Evolutionary conservation across 1,140 invertebrate genomes (phyloP).

Genomic region (Zaprionus gabonicus): DNA sequence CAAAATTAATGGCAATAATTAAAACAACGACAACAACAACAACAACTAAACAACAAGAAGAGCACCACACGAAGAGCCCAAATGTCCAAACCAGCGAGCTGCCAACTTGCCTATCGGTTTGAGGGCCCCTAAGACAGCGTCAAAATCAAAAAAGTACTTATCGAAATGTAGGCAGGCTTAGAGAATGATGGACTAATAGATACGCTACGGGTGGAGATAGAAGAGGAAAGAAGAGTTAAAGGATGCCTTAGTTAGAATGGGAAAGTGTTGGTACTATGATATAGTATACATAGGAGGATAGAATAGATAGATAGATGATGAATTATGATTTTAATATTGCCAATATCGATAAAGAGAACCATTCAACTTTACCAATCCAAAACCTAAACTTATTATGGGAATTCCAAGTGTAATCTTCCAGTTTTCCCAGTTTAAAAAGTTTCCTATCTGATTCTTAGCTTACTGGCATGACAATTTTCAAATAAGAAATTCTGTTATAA

Average conservation of each 20-base stretch:
- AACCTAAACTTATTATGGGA: no score
- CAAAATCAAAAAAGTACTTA: constrained; percentile 14
- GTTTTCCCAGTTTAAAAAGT: no score
- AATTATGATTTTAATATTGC: no score
- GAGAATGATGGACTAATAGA: background rate
- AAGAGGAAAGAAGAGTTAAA: background rate
- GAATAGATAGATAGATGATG: background rate
- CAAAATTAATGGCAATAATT: constrained; percentile 84
- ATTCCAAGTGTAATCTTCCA: no score
- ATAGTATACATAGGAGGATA: background rate
- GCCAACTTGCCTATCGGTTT: constrained; percentile 27
- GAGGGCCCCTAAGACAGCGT: constrained; percentile 4
- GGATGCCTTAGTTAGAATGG: no score
- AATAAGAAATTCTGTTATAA: no score
- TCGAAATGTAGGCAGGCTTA: background rate
- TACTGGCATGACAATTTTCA: no score
- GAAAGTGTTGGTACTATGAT: background rate
- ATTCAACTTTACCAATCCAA: no score
- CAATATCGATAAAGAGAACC: no score
- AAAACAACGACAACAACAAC: constrained; percentile 72
- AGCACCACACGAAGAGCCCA: constrained; percentile 7
- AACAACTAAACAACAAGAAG: constrained; percentile 51
- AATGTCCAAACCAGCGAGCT: constrained; percentile 22
- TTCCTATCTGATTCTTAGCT: no score
- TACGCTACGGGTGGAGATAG: background rate